phyloP scores from a whole-genome alignment of 2,113 vertebrate species.

The Nannospalax galili region DNA sequence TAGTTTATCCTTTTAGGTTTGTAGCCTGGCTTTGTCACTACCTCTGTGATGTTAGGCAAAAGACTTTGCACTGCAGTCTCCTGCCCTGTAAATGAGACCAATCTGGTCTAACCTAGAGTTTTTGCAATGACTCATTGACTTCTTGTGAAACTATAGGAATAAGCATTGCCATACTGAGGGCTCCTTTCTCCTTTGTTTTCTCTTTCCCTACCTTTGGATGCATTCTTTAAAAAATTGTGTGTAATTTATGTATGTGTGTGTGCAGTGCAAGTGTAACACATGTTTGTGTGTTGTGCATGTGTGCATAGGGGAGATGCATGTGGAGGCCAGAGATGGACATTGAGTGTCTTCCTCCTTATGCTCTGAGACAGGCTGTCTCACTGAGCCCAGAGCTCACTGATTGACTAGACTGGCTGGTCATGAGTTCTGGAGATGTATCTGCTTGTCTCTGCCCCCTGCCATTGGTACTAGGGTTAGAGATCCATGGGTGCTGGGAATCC shows the following conservation, averaged over 20 bases:
- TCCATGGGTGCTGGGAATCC: too few relatives aligned
- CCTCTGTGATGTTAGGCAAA: not conserved
- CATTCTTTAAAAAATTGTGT: not conserved
- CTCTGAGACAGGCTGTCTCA: not conserved
- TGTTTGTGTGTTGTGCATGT: not conserved
- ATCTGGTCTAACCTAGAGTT: not conserved
- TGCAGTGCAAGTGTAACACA: too few relatives aligned
- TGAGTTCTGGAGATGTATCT: not conserved
- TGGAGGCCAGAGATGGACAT: not conserved
- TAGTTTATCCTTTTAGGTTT: not conserved
- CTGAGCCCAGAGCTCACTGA: not conserved
- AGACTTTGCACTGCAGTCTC: not conserved
- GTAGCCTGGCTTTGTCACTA: not conserved
- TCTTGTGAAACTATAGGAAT: not conserved
- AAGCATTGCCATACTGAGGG: not conserved
- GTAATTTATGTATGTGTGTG: not conserved
- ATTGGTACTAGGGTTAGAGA: not conserved
- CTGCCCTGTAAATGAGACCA: not conserved
- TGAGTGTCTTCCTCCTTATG: not conserved
- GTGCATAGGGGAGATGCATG: not conserved
- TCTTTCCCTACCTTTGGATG: not conserved
- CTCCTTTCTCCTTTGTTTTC: not conserved
- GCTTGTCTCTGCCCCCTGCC: not conserved
- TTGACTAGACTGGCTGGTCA: not conserved
- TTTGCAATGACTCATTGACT: conserved; percentile 16